Base-by-base conservation (phyloP, 23 tunicate genomes). In the Oikopleura dioica region DNA sequence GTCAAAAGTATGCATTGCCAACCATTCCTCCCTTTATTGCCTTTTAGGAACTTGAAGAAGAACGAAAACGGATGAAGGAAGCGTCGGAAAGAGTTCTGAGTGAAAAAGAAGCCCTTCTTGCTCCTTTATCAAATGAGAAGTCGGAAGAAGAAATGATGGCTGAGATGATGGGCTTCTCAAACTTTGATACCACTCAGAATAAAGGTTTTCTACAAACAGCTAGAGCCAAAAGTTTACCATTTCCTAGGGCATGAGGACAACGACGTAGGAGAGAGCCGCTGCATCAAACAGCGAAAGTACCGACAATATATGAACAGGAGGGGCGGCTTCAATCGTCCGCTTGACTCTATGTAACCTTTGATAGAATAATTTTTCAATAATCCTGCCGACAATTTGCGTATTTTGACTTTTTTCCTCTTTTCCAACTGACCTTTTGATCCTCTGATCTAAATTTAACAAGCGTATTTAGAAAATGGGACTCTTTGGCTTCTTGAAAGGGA, bases 261-360 rank as follows among this genome's bases (percentile, higher is more conserved):
- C n/a, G n/a, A n/a, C n/a, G n/a, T n/a, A n/a, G 72, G 72, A 24
- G 72, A 63, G n/a, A 16, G 28, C 4, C 26, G 72, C 26, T 63
- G 72, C n/a, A 23, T 12, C 4, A 63, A 63, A 28, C 72, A 63
- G n/a, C 72, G 72, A 24, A 63, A 63, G n/a, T 51, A 35, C 83
- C 80, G 95, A 68, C 95, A 86, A 79, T 86, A 86, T 77, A 86
- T 86, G 95, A 86, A 86, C 72, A 77, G 95, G 58, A 86, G 83
- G 76, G 95, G 95, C 30, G 95, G 95, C 30, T 86, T 86, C 58
- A 86, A 86, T 68, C 51, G 95, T 59, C 95, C 95, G 1, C 83
- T 86, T 0, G 95, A 86, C 0, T 86, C 84, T 67, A 86, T 86
- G 95, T 63, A 63, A 28, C 16, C 5, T 63, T 63, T 63, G n/a